Base-by-base conservation (phyloP, 2,113 vertebrate species). In the Corythoichthys intestinalis region DNA sequence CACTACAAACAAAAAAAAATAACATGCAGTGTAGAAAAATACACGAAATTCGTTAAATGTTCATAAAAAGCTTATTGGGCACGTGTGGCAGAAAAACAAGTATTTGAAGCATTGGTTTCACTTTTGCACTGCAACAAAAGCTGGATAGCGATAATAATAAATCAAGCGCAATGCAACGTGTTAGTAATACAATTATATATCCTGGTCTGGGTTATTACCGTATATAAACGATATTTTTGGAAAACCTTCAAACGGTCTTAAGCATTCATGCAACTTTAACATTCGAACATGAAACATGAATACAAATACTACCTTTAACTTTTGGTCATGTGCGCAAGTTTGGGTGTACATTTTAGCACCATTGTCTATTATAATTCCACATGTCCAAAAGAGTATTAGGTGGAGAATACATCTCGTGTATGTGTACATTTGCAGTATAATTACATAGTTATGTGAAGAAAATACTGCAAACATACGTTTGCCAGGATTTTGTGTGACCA, bases 21-120 rank as follows among this genome's bases (percentile, higher is more conserved):
- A 73, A 68, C 59, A 79, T 44, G 72, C 34, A 67, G 58, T 60
- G 72, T 80, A 84, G 63, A 84, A 83, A 88, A 86, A 82, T 78
- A 79, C 38, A 50, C 48, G 65, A 38, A 62, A 15, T 54, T 74
- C 35, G n/a, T 48, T 20, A 49, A 61, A 15, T 35, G 0, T 11
- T 72, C n/a, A 47, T 62, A 60, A 72, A 82, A 82, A 69, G 13
- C 49, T 44, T 73, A 49, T 53, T 50, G 41, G 56, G 11, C 61
- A 70, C 54, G 54, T 65, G 44, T 50, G 69, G 58, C 66, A 60
- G 20, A 64, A 71, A 75, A 71, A 60, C 9, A 56, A 34, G 6
- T 39, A 68, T 71, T 28, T n/a, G 37, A 44, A 35, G 15, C 39
- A 69, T 83, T 78, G 74, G 50, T 71, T 73, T 79, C 17, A 48